Base-by-base conservation (phyloP, 64 coral and sea anemone species). In the Trachythela sp. region DNA sequence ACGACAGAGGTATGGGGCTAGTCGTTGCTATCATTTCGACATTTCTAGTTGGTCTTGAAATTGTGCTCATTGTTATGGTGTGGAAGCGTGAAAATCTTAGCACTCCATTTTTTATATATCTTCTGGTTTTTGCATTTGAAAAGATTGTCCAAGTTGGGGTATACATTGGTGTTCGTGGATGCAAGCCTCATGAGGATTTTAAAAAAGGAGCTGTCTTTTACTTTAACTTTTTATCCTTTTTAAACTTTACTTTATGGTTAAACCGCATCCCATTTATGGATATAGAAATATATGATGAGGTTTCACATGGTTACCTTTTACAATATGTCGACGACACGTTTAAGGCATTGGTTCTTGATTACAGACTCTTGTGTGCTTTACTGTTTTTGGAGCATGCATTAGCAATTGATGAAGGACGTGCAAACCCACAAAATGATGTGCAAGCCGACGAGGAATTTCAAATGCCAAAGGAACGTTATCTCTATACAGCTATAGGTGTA, bases 301-400 rank as follows among this genome's bases (percentile, higher is more conserved):
- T 64, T 22, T 20, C 56, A n/a, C 56, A 64, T 27, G 56, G 26
- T 27, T 8, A 64, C 20, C 5, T n/a, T 64, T 18, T 64, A 20
- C 13, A 64, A 26, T 64, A 64, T 64, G 56, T 64, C 8, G 56
- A 64, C 22, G 56, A 64, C 18, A 64, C 75, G 7, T 80, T 37
- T 18, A 80, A 80, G 37, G 75, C 75, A 37, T 35, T 80, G 35
- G 2, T 80, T 35, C 31, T 80, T 39, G 75, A 80, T 36, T 80
- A 37, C 37, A 20, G 75, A 15, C 75, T 80, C 6, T 30, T 80
- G 31, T 80, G 75, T 80, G 75, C 75, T 39, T 39, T 80, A 9
- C 30, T 80, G 31, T 80, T 80, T 80, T 36, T 80, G 37, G 75
- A 80, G 30, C 37, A 80, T 80, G 30, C 27, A 29, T 80, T 80